These are phyloP conservation scores for Lagenorhynchus albirostris DNA, from an alignment of 2,113 vertebrate species.

Conservation along the genomic window DNA sequence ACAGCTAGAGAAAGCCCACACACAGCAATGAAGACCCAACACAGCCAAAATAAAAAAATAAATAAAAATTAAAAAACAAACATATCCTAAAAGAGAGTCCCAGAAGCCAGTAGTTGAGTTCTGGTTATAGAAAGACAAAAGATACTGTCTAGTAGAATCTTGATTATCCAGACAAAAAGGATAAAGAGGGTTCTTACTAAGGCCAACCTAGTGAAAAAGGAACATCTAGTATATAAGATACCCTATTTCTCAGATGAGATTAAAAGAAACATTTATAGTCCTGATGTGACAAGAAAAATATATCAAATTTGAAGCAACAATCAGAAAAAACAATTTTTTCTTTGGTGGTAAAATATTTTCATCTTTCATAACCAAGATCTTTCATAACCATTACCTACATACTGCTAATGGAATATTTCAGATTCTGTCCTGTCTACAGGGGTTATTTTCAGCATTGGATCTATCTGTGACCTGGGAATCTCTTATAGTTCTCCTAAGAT, in stretches of 20 bases:
- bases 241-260: conserved; percentile 17
- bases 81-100: background rate
- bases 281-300: background rate
- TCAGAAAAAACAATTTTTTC: conserved; percentile 7
- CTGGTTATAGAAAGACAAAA: background rate
- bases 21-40: too few species aligned
- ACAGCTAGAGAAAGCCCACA: too few species aligned
- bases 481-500: too few species aligned
- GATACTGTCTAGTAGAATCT: background rate
- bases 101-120: background rate
- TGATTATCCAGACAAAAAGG: conserved; percentile 21
- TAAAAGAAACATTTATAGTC: background rate
- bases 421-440: too few species aligned
- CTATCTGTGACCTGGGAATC: too few species aligned
- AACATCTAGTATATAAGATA: background rate
- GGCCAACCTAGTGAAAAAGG: background rate
- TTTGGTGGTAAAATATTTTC: background rate
- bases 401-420: too few species aligned
- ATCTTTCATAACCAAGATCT: conserved; percentile 32
- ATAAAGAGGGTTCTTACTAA: background rate
- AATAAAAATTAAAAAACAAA: too few species aligned
- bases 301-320: background rate
- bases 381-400: background rate
- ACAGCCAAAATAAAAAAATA: too few species aligned
- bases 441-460: too few species aligned